Evolutionary conservation across 2,797 vertebrate genomes (phyloP).

Genomic region (Petrocephalus schoutedeni): DNA sequence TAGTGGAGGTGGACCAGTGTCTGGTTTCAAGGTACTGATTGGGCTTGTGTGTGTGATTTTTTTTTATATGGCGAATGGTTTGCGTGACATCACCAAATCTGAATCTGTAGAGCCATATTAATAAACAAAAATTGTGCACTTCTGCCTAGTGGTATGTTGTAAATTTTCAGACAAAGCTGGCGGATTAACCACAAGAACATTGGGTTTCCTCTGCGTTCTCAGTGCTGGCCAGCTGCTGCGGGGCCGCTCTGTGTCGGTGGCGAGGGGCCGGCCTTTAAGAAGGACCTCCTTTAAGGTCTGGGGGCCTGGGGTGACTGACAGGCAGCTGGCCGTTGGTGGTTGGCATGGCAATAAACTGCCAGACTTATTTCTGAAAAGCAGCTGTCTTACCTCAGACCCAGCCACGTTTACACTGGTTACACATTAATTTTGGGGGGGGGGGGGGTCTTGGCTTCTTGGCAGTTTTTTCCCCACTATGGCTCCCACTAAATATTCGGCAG

Average conservation of each 20-base stretch:
- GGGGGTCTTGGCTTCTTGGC: background rate
- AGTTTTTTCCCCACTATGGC: background rate
- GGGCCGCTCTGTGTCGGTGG: background rate
- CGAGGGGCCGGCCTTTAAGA: background rate
- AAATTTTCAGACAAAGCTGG: slow-evolving; percentile 12
- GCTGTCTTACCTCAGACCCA: background rate
- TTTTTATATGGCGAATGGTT: background rate
- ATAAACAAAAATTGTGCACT: slow-evolving; percentile 2
- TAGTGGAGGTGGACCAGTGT: background rate
- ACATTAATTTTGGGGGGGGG: background rate
- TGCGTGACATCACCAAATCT: background rate
- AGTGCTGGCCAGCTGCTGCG: background rate
- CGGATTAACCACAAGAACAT: slow-evolving; percentile 7
- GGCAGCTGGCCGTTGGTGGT: background rate
- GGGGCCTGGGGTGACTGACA: background rate
- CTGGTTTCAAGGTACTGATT: background rate
- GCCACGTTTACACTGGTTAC: background rate
- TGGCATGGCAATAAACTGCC: background rate
- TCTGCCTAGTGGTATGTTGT: slow-evolving; percentile 19
- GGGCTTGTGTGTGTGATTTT: background rate
- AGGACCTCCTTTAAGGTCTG: background rate
- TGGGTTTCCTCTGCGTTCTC: background rate
- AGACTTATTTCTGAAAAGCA: background rate
- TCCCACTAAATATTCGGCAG: background rate
- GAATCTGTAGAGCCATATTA: background rate